phyloP scores from a whole-genome alignment of 1,140 invertebrate species.

The Apis laboriosa region DNA sequence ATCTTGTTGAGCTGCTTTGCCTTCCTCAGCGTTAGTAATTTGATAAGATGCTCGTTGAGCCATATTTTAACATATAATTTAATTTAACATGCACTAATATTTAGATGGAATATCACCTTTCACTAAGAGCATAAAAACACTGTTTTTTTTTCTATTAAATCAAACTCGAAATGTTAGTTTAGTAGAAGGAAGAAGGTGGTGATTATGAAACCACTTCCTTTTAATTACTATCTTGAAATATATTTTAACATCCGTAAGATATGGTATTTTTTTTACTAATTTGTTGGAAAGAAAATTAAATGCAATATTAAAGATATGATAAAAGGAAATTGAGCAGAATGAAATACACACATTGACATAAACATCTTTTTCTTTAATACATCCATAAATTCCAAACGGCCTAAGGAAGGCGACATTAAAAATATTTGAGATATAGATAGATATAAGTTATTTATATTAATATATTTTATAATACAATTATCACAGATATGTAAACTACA shows the following conservation, averaged over 20 bases:
- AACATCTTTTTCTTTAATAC: slow-evolving; percentile 40
- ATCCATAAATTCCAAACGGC: slow-evolving; percentile 39
- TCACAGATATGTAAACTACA: slow-evolving; percentile 81
- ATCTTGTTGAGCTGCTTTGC: slow-evolving; percentile 48
- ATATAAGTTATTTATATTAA: slow-evolving; percentile 78
- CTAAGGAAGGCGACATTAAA: slow-evolving; percentile 40
- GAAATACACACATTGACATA: slow-evolving; percentile 11
- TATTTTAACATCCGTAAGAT: not conserved
- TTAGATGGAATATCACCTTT: not conserved
- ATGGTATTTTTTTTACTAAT: not conserved
- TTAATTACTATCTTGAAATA: slow-evolving; percentile 34
- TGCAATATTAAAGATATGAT: not conserved
- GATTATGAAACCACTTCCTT: slow-evolving; percentile 65
- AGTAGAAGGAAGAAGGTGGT: not conserved
- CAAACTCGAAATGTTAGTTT: not conserved
- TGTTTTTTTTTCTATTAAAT: slow-evolving; percentile 2
- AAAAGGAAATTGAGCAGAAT: not conserved
- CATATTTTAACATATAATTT: slow-evolving; percentile 38
- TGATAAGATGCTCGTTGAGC: slow-evolving; percentile 55
- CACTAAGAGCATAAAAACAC: not conserved
- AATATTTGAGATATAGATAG: slow-evolving; percentile 51
- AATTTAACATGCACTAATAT: not conserved
- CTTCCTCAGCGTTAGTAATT: slow-evolving; percentile 18
- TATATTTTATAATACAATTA: slow-evolving; percentile 79
- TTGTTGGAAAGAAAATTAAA: not conserved